A percentile compares a stretch with the other conserved stretches of the same genome.
Conservation (phyloP, 30 jellyfish, hydroid and myxozoan genomes). For the Turritopsis rubra region DNA sequence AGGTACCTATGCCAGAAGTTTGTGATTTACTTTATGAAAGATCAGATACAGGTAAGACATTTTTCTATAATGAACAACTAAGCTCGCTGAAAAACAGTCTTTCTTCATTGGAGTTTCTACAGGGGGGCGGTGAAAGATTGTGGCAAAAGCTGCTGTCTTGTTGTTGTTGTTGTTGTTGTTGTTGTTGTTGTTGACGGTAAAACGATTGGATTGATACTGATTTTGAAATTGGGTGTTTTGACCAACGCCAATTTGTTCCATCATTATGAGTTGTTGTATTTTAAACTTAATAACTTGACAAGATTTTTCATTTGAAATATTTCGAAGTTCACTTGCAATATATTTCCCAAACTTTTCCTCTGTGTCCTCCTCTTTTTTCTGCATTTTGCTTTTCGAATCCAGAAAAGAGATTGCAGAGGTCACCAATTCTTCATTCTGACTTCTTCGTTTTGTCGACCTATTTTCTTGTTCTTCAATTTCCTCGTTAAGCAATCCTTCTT, state of each 20-base stretch:
- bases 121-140: not conserved
- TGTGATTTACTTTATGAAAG: not conserved
- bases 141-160: too few species aligned
- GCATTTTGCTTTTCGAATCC: not conserved
- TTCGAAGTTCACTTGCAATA: slow-evolving; percentile 11
- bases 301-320: not conserved
- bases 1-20: not conserved
- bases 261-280: not conserved
- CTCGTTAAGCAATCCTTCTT: too few species aligned
- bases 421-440: not conserved
- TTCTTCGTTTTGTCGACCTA: not conserved
- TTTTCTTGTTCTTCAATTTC: not conserved
- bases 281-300: not conserved
- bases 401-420: not conserved
- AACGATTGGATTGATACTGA: not conserved
- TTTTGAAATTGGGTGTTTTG: not conserved
- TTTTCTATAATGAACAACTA: not conserved
- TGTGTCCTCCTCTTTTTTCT: not conserved
- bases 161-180: not conserved
- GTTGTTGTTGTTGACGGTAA: not conserved
- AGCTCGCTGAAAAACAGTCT: not conserved
- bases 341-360: slow-evolving; percentile 13
- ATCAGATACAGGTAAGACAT: not conserved
- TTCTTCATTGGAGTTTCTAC: not conserved
- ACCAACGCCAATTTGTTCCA: not conserved